Conservation (phyloP, 2,888 invertebrate genomes). For the Tineola bisselliella region DNA sequence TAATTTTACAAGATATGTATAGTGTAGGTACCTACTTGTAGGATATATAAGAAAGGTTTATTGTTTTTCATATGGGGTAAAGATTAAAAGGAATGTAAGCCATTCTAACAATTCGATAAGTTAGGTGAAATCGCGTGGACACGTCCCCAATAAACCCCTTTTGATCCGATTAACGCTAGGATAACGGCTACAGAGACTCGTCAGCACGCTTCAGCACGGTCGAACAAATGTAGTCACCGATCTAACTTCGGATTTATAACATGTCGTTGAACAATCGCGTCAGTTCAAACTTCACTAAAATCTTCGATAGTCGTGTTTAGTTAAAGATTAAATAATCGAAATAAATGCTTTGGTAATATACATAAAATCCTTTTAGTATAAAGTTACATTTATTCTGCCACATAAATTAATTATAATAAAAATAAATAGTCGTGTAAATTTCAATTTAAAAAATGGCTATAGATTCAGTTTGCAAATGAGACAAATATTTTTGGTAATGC, state of each 20-base stretch:
- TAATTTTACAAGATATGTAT: background rate
- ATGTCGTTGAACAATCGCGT: slow-evolving; percentile 17
- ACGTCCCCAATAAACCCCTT: slow-evolving; percentile 59
- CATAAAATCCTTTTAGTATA: too few species aligned
- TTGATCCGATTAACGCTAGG: slow-evolving; percentile 66
- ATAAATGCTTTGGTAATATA: too few species aligned
- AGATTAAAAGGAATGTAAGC: slow-evolving; percentile 61
- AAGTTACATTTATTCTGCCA: too few species aligned
- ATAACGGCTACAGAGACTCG: slow-evolving; percentile 33
- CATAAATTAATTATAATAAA: background rate
- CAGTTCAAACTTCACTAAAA: background rate
- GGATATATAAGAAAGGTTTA: slow-evolving; percentile 17
- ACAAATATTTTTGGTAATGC: slow-evolving; percentile 1
- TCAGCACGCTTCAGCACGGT: slow-evolving; percentile 5
- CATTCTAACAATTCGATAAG: slow-evolving; percentile 66
- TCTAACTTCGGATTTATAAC: slow-evolving; percentile 22
- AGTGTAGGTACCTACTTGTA: too few species aligned
- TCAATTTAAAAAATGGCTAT: background rate
- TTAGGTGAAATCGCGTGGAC: slow-evolving; percentile 63
- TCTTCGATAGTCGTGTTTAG: too few species aligned
- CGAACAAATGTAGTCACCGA: slow-evolving; percentile 26
- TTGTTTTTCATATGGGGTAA: slow-evolving; percentile 21
- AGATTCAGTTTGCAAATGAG: background rate
- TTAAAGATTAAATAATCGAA: too few species aligned
- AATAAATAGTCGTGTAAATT: background rate